Conservation (phyloP, 2,888 invertebrate genomes). For the Macroteleia sp. region DNA sequence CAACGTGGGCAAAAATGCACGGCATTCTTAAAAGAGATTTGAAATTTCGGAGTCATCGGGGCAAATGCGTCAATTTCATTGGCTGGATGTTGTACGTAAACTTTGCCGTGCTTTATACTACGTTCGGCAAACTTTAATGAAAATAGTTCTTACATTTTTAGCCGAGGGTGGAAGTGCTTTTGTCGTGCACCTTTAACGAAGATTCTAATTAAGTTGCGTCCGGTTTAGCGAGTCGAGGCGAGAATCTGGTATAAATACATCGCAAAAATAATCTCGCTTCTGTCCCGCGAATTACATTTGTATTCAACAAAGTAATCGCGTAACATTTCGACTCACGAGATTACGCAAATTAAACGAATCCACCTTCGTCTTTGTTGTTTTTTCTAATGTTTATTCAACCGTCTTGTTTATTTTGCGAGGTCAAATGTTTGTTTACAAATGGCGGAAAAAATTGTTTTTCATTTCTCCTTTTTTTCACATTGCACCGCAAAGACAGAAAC, state of each 20-base stretch:
- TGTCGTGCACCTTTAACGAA: constrained; percentile 75
- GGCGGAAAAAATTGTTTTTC: no score
- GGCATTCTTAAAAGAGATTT: constrained; percentile 39
- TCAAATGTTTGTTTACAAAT: no score
- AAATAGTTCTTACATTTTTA: constrained; percentile 80
- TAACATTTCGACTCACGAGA: constrained; percentile 13
- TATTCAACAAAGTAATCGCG: constrained; percentile 45
- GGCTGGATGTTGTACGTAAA: constrained; percentile 49
- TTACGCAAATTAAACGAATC: constrained; percentile 22
- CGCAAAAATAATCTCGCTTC: constrained; percentile 49
- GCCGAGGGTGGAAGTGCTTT: constrained; percentile 66
- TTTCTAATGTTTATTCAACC: not conserved
- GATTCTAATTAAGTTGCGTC: constrained; percentile 75
- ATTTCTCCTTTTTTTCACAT: no score
- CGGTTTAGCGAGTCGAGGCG: constrained; percentile 52
- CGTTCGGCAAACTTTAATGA: constrained; percentile 77
- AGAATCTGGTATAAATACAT: constrained; percentile 56
- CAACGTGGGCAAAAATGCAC: constrained; percentile 15
- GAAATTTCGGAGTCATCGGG: constrained; percentile 49
- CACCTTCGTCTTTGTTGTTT: not conserved
- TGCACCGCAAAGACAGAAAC: no score
- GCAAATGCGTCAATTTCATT: constrained; percentile 49
- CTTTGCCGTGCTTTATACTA: constrained; percentile 67
- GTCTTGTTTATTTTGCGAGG: no score
- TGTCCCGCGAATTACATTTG: constrained; percentile 48